Base-by-base conservation (phyloP, 2,113 vertebrate species). In the Hemicordylus capensis region DNA sequence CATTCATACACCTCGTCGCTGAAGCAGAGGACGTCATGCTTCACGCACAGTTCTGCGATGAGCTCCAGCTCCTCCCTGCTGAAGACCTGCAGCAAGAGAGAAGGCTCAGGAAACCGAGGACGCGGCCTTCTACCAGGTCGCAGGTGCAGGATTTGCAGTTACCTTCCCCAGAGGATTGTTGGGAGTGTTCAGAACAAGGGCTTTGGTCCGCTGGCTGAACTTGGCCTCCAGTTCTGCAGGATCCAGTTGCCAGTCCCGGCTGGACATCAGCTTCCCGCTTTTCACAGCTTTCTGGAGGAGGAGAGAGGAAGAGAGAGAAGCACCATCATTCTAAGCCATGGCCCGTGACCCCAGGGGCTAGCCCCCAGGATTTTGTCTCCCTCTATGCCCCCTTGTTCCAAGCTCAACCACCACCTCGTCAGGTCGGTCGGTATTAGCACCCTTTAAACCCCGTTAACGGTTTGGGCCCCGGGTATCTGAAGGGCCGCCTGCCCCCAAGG, bases 151-250 rank as follows among this genome's bases (percentile, higher is more conserved):
- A 34, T 17, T 58, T 31, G 20, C 28, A 64, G 83, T 95, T 93
- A 99, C 98, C 96, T 99, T 99, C 84, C 98, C 98, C 86, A 99
- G 76, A 1, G 99, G 98, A 92, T 99, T 99, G 96, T 98, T 99
- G 80, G 98, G 99, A 3, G 98, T 98, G 93, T 99, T 99, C 86
- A 99, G 94, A 28, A 99, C 90, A 0, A 99, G 94, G 76, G 96
- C 97, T 96, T 99, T 99, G 61, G 99, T 99, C 56, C 80, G 92
- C 39, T 96, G 42, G 3, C 89, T 97, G 92, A 99, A 98, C 94
- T 98, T 99, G 92, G 97, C 96, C 84, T 96, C 95, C 90, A 99
- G 94, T 90, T 99, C 98, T 0, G 89, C 91, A 0, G 96, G 93
- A 83, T 97, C 98, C 85, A 99, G 95, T 74, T 95, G 93, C 98